Base-by-base conservation (phyloP, 37 sponge, comb jelly and placozoan species). In the Bolinopsis microptera region DNA sequence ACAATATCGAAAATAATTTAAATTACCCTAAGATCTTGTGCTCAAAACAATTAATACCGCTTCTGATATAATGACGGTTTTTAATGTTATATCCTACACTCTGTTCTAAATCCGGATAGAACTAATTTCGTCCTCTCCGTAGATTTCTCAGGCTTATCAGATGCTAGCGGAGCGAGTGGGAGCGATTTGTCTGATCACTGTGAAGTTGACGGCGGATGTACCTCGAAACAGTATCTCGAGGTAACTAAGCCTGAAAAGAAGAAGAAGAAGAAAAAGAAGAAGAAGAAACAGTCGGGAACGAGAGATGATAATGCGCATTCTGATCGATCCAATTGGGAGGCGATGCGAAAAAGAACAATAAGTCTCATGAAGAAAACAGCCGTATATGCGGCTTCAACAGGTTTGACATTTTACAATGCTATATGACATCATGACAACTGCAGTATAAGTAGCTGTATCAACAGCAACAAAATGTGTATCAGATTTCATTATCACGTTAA, bases 351-450 rank as follows among this genome's bases (percentile, higher is more conserved):
- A 35, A 33, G 37, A 22, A 80, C 82, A 8, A 34, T 80, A 3
- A 35, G 38, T 36, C 37, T 80, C 9, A 80, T 80, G 82, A 80
- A 35, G 82, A 80, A 80, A 35, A 80, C 82, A 13, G 82, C 82
- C 3, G 23, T 21, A 21, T 80, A 80, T 30, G 82, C 82, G 5
- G 35, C 82, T 5, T 13, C 35, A 35, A 80, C 82, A 23, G 82
- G 82, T 35, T 32, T 48, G 61, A n/a, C n/a, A n/a, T n/a, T n/a
- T n/a, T n/a, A n/a, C 21, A 67, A 67, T 67, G 21, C 13, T n/a
- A n/a, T n/a, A n/a, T n/a, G n/a, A n/a, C n/a, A n/a, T n/a, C n/a
- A n/a, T n/a, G n/a, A n/a, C n/a, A n/a, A n/a, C n/a, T n/a, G n/a
- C n/a, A n/a, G n/a, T n/a, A n/a, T n/a, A n/a, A n/a, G n/a, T n/a